Base-by-base conservation (phyloP, 2,113 vertebrate genomes). In the Lepus timidus region DNA sequence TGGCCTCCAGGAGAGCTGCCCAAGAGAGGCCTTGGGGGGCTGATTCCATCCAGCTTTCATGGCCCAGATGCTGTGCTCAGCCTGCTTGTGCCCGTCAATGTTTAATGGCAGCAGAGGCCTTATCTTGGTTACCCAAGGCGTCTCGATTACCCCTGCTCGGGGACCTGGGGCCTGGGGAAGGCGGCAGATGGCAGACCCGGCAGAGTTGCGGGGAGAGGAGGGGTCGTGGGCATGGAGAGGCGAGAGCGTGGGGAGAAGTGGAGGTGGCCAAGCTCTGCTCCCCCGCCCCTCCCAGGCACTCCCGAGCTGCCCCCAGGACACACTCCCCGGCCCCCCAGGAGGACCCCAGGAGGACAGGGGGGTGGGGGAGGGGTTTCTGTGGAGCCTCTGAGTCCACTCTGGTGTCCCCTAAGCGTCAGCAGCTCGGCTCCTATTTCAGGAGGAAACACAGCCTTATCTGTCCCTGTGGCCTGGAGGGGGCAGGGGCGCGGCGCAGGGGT, bases 61-160 rank as follows among this genome's bases (percentile, higher is more conserved):
- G 86, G 52, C 91, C 78, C 75, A 78, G 93, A 96, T 95, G 92
- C 92, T 31, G 12, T 9, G 13, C 88, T 81, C 1, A 1, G 4
- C 2, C 23, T 13, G 29, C 70, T 64, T 7, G 4, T 61, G 76
- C 62, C 86, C 88, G 96, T 97, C 90, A 97, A 96, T 97, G 86
- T 98, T 98, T 96, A 89, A 95, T 97, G 90, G 96, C 78, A 95
- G 94, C 80, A 58, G 80, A 92, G 82, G 51, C 92, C 92, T 97
- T 95, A 91, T 97, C 97, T 97, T 5, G 17, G 90, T 67, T 82
- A 88, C 94, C 96, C 97, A 55, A 79, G 33, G 93, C 95, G 88
- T 90, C 96, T 96, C 31, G 88, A 97, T 94, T 96, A 97, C 87
- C n/a, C 67, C 88, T n/a, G 96, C 74, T 86, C 44, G 86, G 68